Conservation (phyloP, 2,888 invertebrate species). For the Dryobotodes eremita region DNA sequence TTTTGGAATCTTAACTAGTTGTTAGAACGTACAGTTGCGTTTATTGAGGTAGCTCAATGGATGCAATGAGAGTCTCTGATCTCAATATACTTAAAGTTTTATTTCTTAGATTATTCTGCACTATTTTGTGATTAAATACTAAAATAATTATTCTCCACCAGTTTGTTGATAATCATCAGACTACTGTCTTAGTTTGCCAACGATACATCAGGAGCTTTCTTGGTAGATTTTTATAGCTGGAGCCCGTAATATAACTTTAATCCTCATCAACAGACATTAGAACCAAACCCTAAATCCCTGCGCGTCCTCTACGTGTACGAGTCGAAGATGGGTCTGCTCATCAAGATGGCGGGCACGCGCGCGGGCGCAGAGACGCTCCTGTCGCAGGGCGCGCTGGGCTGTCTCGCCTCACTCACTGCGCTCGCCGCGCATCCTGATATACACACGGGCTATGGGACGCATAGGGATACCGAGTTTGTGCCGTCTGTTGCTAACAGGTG, state of each 20-base stretch:
- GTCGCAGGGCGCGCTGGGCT: conserved; percentile 94
- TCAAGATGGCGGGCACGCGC: conserved; percentile 92
- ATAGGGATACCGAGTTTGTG: conserved; percentile 77
- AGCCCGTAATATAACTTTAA: background rate
- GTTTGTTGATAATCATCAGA: too few relatives aligned
- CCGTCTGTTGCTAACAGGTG: conserved; percentile 81
- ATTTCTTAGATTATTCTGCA: too few relatives aligned
- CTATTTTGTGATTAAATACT: too few relatives aligned
- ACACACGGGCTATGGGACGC: conserved; percentile 72
- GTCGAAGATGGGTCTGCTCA: conserved; percentile 95
- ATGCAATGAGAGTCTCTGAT: too few relatives aligned
- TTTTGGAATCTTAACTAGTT: too few relatives aligned
- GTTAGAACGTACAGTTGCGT: too few relatives aligned
- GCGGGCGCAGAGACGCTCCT: conserved; percentile 93
- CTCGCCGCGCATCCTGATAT: conserved; percentile 94
- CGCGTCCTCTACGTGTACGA: conserved; percentile 96
- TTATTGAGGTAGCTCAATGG: too few relatives aligned
- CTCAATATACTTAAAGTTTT: too few relatives aligned
- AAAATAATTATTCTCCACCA: too few relatives aligned
- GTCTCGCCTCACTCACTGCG: conserved; percentile 92
- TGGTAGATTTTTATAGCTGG: background rate
- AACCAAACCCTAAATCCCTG: conserved; percentile 92
- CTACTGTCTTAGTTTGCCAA: too few relatives aligned
- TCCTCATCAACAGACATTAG: conserved; percentile 86
- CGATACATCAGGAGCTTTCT: too few relatives aligned